Percentiles rank a stretch among this genome's conserved stretches.
Evolutionary conservation across 2,113 vertebrate genomes (phyloP).

Genomic region (Hemiprocne comata): DNA sequence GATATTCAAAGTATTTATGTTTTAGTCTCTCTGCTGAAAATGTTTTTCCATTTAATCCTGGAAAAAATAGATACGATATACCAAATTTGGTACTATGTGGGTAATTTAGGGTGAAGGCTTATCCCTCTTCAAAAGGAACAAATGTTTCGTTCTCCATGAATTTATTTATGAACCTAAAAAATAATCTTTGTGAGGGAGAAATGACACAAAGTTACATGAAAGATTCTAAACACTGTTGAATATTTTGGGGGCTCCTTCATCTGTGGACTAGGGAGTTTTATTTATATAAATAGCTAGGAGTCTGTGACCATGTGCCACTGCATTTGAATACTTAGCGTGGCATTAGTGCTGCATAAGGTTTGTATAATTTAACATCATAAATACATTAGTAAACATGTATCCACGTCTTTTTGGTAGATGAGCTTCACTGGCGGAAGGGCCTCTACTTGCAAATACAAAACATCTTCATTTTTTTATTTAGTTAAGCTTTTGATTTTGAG

Average conservation of each 20-base stretch:
- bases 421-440: not conserved
- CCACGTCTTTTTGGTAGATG: not conserved
- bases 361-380: not conserved
- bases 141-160: not conserved
- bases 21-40: not conserved
- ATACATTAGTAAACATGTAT: not conserved
- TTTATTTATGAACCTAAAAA: not conserved
- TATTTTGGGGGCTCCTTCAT: not conserved
- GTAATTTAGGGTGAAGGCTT: not conserved
- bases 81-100: not conserved
- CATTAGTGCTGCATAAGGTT: not conserved
- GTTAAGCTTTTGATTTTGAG: not conserved
- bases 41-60: constrained; percentile 3
- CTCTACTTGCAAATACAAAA: not conserved
- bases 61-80: not conserved
- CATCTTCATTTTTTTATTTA: not conserved
- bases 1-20: not conserved
- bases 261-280: not conserved
- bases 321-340: not conserved
- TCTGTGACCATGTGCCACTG: not conserved
- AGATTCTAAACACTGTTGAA: not conserved
- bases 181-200: not conserved
- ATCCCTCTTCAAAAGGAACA: not conserved
- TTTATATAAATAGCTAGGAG: not conserved
- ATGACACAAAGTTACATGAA: not conserved